These are phyloP conservation scores for Pocillopora verrucosa DNA, from an alignment of 64 coral and sea anemone species.

Conservation along the genomic window DNA sequence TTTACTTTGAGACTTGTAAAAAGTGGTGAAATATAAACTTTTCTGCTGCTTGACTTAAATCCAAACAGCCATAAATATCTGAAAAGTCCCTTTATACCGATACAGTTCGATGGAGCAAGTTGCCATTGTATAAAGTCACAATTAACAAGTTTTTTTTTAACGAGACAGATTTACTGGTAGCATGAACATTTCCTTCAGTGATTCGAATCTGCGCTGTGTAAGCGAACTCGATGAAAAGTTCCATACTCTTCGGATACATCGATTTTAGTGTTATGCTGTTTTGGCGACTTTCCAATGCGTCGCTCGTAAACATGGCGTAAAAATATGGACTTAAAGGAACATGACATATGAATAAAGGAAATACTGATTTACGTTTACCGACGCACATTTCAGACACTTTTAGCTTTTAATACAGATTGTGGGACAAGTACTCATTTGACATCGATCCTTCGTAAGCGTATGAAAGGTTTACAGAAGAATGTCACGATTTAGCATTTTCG, in stretches of 20 bases:
- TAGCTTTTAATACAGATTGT: no score
- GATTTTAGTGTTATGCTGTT: slow-evolving; percentile 51
- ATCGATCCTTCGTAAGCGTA: no score
- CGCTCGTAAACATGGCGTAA: slow-evolving; percentile 74
- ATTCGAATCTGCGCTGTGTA: slow-evolving; percentile 68
- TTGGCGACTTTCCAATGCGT: slow-evolving; percentile 67
- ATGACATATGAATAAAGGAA: no score
- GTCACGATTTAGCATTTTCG: no score
- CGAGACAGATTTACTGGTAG: slow-evolving; percentile 48
- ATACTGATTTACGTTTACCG: no score
- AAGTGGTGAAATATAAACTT: slow-evolving; percentile 68
- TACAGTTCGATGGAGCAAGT: slow-evolving; percentile 68
- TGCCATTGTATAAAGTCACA: slow-evolving; percentile 63
- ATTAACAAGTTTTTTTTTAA: slow-evolving; percentile 71
- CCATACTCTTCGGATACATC: slow-evolving; percentile 62
- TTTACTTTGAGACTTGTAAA: slow-evolving; percentile 53
- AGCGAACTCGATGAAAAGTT: slow-evolving; percentile 66
- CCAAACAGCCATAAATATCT: slow-evolving; percentile 51
- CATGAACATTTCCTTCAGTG: slow-evolving; percentile 74
- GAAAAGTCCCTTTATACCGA: slow-evolving; percentile 65
- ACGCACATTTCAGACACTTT: no score
- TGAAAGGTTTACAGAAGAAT: no score
- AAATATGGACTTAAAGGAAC: slow-evolving; percentile 79
- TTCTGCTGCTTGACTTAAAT: slow-evolving; percentile 43
- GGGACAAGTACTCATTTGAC: no score